Percentiles rank a stretch among this genome's conserved stretches.
phyloP scores from a whole-genome alignment of 2,113 vertebrate species.

The Heterotilapia buettikoferi region DNA sequence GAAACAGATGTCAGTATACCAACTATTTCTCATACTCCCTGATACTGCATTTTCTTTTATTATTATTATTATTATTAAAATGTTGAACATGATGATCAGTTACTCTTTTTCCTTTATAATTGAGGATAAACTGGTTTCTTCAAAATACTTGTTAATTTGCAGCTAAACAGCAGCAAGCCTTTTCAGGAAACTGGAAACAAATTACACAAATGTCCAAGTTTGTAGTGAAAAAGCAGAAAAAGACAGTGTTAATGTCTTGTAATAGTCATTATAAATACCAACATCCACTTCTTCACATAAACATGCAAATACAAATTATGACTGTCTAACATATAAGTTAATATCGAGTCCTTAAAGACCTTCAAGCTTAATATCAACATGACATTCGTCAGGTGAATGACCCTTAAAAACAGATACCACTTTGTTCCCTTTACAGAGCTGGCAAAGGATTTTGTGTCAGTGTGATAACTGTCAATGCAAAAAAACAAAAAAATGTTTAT shows the following conservation, averaged over 20 bases:
- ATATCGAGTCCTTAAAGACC: background rate
- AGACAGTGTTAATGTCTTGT: background rate
- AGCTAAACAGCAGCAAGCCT: background rate
- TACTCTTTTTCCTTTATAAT: background rate
- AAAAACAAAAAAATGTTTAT: background rate
- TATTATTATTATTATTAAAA: background rate
- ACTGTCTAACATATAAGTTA: background rate
- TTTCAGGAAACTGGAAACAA: background rate
- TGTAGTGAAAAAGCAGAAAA: background rate
- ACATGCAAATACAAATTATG: background rate
- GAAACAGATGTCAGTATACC: background rate
- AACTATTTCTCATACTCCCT: background rate
- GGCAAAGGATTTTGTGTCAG: background rate
- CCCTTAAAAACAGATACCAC: background rate
- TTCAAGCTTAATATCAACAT: background rate
- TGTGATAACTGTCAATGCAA: slow-evolving; percentile 15
- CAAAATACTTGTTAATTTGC: background rate
- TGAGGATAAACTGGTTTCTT: background rate
- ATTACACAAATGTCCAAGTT: background rate
- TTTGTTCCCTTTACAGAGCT: background rate
- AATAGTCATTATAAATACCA: background rate
- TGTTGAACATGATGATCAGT: background rate
- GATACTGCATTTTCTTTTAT: background rate
- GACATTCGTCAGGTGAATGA: background rate
- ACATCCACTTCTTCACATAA: background rate